Evolutionary conservation across 2,113 vertebrate genomes (phyloP).

Genomic region (Beaufortia kweichowensis): DNA sequence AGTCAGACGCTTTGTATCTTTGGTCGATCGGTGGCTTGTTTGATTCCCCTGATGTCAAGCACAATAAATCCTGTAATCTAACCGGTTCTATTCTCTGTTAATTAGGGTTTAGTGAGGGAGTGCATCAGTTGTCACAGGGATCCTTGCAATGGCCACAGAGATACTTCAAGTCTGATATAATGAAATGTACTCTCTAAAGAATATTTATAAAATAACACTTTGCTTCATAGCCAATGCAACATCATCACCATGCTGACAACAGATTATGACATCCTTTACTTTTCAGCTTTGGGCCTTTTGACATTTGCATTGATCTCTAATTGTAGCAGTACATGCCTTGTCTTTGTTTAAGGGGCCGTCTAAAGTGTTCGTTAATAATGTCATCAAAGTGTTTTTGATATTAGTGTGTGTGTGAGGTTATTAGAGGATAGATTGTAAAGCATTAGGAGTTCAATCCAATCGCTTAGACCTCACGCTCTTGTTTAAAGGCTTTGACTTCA

Average conservation of each 20-base stretch:
- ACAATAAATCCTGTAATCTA: constrained; percentile 9
- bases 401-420: constrained; percentile 8
- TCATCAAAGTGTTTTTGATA: constrained; percentile 36
- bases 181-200: constrained; percentile 2
- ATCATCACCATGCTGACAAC: background rate
- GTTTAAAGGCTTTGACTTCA: background rate
- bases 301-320: background rate
- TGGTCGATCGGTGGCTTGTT: constrained; percentile 13
- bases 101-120: constrained; percentile 50
- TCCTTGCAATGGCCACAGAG: background rate
- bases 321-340: constrained; percentile 64
- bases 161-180: background rate
- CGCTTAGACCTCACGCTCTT: background rate
- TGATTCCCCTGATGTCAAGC: constrained; percentile 20
- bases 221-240: background rate
- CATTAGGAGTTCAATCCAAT: constrained; percentile 4
- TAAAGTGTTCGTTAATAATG: constrained; percentile 51
- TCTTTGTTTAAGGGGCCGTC: constrained; percentile 56
- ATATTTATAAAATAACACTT: background rate
- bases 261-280: background rate
- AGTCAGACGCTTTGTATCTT: constrained; percentile 15
- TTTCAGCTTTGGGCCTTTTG: constrained; percentile 12
- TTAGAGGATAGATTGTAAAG: background rate
- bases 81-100: constrained; percentile 50
- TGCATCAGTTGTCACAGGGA: background rate